Evolutionary conservation across 2,113 vertebrate genomes (phyloP), one percentile per base, ranked within the genome.

Genomic region (Chaenogobius annularis): DNA sequence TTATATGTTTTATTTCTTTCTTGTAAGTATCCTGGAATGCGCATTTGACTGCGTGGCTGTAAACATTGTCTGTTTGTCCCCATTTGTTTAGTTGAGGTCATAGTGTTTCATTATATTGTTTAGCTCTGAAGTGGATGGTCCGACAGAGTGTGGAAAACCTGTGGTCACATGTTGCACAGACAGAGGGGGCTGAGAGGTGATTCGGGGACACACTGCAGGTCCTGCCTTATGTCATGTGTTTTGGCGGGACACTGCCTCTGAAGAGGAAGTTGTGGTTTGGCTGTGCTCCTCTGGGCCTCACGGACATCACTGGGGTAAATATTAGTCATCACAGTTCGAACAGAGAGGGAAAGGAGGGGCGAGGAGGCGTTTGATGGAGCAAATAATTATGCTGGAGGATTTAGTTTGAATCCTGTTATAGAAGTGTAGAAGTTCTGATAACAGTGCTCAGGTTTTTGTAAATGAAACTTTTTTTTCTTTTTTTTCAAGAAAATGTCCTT

Each of bases 241-340:
- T 75, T 67, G 73, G 74, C 83, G 19, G 68, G 73, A 78, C 62
- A 48, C 82, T 85, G 85, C 80, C 79, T 62, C 35, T 19, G 59
- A 62, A 17, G 58, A 66, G 62, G 76, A 74, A 63, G 81, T 72
- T 85, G 84, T 78, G 90, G 87, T 80, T 90, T 92, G 89, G 90
- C 91, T 48, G 70, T 85, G 73, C 84, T 85, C n/a, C 50, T 46
- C 79, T 79, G 76, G 81, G 84, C 70, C 75, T 88, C 20, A 64
- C 77, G 77, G 76, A 89, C 85, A 85, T 76, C 67, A 72, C 72
- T 66, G 67, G 85, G 88, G 86, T 75, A 85, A 71, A 87, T 81
- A 79, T 90, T 88, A 91, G 85, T 91, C 92, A 91, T 83, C 35
- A 0, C 46, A 69, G 46, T 67, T 66, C 10, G 43, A 64, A 77